phyloP scores from a whole-genome alignment of 2,113 vertebrate genomes.

The Anas platyrhynchos region DNA sequence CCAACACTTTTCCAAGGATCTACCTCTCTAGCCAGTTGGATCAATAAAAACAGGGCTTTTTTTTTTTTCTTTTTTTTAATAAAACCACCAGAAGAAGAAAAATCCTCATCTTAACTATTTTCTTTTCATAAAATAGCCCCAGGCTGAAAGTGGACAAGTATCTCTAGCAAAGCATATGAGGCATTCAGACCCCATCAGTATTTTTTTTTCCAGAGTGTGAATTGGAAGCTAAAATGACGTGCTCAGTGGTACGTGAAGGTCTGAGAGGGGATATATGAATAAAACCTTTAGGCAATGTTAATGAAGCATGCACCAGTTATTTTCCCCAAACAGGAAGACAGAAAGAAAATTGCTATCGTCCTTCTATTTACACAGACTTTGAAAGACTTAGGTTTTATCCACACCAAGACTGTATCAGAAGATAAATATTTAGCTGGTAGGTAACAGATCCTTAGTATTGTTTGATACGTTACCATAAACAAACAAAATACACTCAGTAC shows the following conservation, averaged over 20 bases:
- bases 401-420: neutral
- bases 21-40: neutral
- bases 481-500: rapidly evolving
- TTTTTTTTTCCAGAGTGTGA: neutral
- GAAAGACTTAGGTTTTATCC: neutral
- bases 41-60: neutral
- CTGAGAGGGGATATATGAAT: neutral
- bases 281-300: neutral
- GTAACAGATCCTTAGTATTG: neutral
- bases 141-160: neutral
- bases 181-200: neutral
- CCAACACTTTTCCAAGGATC: neutral
- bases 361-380: conserved; percentile 26
- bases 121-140: neutral
- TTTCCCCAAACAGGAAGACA: neutral
- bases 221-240: neutral
- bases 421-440: neutral
- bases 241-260: neutral
- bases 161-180: neutral
- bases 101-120: neutral
- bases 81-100: neutral
- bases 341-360: neutral
- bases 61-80: neutral
- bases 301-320: neutral
- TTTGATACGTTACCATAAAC: neutral